These are phyloP conservation scores for Parnassius smintheus DNA, from an alignment of 2,888 invertebrate species.

Conservation along the genomic window DNA sequence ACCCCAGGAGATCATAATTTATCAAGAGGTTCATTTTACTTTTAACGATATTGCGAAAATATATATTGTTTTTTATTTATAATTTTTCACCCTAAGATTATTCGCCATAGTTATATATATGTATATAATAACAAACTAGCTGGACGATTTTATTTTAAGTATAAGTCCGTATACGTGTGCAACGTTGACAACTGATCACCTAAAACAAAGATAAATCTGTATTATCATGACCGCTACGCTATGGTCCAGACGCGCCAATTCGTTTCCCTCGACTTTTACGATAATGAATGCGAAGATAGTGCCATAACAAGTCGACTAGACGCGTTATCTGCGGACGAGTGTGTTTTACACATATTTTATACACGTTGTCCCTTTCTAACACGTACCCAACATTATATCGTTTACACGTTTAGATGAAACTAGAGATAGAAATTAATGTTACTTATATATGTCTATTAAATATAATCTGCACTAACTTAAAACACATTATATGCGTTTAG, in stretches of 20 bases:
- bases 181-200: not conserved
- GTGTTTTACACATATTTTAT: constrained; percentile 20
- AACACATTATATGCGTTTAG: constrained; percentile 38
- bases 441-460: constrained; percentile 28
- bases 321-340: constrained; percentile 23
- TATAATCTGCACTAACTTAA: constrained; percentile 32
- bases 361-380: constrained; percentile 13
- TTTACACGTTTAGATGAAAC: constrained; percentile 7
- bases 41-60: no score
- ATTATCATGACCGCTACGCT: constrained; percentile 7
- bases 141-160: not conserved
- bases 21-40: no score
- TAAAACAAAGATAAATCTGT: constrained; percentile 6
- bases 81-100: no score
- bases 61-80: no score
- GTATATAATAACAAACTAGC: no score
- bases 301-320: constrained; percentile 24
- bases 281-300: constrained; percentile 24
- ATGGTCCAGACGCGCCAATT: constrained; percentile 18
- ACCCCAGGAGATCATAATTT: no score
- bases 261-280: constrained; percentile 23
- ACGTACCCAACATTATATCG: not conserved
- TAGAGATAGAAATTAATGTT: constrained; percentile 23
- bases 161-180: not conserved
- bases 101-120: no score